Percentiles rank a stretch among this genome's conserved stretches.
These are phyloP conservation scores for Eubucco bourcierii DNA, from an alignment of 2,113 vertebrate species.

Conservation along the genomic window DNA sequence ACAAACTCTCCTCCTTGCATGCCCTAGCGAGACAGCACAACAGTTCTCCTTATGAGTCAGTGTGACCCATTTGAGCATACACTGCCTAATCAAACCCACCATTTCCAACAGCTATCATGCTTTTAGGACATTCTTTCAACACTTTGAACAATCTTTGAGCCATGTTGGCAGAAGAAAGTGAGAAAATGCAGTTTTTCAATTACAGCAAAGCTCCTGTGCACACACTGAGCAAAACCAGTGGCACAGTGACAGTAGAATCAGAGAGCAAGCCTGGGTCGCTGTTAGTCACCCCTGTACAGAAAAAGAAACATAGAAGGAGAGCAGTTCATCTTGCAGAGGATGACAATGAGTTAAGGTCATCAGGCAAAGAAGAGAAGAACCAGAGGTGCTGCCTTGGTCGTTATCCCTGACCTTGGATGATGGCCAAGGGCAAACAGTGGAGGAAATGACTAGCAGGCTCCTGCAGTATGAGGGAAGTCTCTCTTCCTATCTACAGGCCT, in stretches of 20 bases:
- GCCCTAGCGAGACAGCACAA: neutral
- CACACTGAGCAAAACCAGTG: neutral
- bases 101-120: neutral
- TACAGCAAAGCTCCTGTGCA: neutral
- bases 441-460: no score
- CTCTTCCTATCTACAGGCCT: no score
- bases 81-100: neutral
- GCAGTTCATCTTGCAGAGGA: no score
- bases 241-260: neutral
- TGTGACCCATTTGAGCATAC: neutral
- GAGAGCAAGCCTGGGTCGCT: no score
- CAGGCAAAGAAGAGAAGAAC: no score
- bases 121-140: neutral
- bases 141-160: neutral
- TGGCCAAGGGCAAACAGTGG: no score
- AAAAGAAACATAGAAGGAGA: no score
- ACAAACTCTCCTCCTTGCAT: neutral
- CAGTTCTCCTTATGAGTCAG: neutral
- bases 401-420: no score
- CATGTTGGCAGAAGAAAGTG: neutral
- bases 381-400: no score
- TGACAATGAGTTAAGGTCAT: no score
- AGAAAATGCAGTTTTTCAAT: neutral
- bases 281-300: no score
- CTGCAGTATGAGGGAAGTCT: no score